Evolutionary conservation across 2,113 vertebrate species (phyloP).

Genomic region (Channa maculata): DNA sequence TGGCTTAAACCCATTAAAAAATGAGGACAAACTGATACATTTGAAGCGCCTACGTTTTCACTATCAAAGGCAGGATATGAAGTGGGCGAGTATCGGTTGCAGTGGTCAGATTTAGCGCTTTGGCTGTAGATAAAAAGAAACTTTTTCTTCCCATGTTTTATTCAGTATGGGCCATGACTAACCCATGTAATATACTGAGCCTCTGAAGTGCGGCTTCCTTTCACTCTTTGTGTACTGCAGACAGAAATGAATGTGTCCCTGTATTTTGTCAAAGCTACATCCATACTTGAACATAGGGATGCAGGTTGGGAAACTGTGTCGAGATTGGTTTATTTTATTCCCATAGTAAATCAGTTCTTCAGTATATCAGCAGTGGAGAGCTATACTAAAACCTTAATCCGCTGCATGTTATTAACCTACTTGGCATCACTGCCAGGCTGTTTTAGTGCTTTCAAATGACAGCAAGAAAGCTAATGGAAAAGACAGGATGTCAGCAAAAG

Average conservation of each 20-base stretch:
- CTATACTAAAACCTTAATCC: slow-evolving; percentile 71
- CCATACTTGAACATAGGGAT: background rate
- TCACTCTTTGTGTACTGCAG: slow-evolving; percentile 32
- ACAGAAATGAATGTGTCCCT: slow-evolving; percentile 50
- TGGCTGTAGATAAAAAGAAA: slow-evolving; percentile 80
- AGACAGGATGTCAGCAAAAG: slow-evolving; percentile 21
- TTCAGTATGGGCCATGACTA: slow-evolving; percentile 77
- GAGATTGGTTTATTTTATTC: slow-evolving; percentile 45
- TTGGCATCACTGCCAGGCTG: slow-evolving; percentile 66
- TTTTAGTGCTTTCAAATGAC: slow-evolving; percentile 54
- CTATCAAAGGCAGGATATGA: slow-evolving; percentile 77
- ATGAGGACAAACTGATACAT: slow-evolving; percentile 68
- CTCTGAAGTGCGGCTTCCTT: slow-evolving; percentile 58
- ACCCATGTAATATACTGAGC: slow-evolving; percentile 68
- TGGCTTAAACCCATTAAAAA: slow-evolving; percentile 43
- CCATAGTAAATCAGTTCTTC: slow-evolving; percentile 47
- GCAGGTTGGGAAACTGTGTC: slow-evolving; percentile 36
- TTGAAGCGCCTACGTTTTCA: slow-evolving; percentile 63
- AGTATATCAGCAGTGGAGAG: slow-evolving; percentile 33
- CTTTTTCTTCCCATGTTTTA: slow-evolving; percentile 72
- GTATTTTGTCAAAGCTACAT: slow-evolving; percentile 8
- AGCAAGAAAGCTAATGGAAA: slow-evolving; percentile 26
- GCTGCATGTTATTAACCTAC: slow-evolving; percentile 78
- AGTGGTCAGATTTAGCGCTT: slow-evolving; percentile 77
- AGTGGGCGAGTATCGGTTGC: slow-evolving; percentile 67